Percentiles rank a stretch among this genome's conserved stretches.
Conservation (phyloP, 1,140 invertebrate genomes). For the Bombus turneri region DNA sequence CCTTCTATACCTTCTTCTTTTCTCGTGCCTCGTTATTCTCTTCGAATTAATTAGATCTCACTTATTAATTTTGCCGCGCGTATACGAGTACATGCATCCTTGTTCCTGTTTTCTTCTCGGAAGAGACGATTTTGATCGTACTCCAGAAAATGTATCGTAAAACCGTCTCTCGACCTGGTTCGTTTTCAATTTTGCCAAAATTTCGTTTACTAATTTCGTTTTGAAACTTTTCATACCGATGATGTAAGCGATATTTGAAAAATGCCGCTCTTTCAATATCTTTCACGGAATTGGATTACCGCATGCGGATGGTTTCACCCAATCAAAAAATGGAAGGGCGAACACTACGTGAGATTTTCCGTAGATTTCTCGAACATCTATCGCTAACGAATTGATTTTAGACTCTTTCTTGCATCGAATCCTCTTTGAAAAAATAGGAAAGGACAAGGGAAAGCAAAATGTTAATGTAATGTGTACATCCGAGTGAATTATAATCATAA, state of each 20-base stretch:
- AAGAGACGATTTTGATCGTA: background rate
- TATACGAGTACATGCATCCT: background rate
- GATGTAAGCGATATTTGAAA: background rate
- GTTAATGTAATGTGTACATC: too few species aligned
- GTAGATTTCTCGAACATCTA: background rate
- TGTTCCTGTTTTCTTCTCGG: background rate
- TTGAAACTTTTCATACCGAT: background rate
- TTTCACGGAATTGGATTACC: background rate
- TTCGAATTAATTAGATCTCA: constrained; percentile 36
- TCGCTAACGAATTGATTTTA: background rate
- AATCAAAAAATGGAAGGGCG: background rate
- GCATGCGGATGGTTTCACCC: background rate
- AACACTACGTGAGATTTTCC: background rate
- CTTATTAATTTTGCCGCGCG: constrained; percentile 29
- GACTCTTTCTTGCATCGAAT: background rate
- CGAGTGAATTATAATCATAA: too few species aligned
- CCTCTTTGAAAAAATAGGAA: accelerated
- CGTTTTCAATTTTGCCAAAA: background rate
- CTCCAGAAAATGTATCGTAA: background rate
- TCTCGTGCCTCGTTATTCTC: constrained; percentile 37
- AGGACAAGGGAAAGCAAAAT: too few species aligned
- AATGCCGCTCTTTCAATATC: too few species aligned
- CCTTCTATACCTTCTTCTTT: background rate
- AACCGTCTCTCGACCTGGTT: background rate
- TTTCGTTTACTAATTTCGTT: background rate